Conservation (phyloP, 1,140 invertebrate species). For the Thaumatotibia leucotreta region DNA sequence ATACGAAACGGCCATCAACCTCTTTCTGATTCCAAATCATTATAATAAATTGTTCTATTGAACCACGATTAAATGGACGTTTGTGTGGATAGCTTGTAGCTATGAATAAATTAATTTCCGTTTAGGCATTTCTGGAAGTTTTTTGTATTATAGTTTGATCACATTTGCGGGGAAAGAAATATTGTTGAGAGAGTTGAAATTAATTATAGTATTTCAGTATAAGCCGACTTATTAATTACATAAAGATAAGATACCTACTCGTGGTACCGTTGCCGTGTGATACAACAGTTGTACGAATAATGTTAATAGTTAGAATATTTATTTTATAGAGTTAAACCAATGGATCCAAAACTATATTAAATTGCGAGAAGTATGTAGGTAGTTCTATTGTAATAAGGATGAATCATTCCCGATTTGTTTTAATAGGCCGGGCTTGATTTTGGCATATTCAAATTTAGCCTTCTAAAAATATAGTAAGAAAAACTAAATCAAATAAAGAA, state of each 20-base stretch:
- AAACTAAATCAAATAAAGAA: too few species aligned
- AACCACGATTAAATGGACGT: conserved; percentile 44
- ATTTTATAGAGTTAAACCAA: too few species aligned
- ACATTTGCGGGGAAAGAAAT: neutral
- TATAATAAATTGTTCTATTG: conserved; percentile 57
- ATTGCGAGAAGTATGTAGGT: too few species aligned
- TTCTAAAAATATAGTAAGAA: too few species aligned
- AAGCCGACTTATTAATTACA: neutral
- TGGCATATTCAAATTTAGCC: too few species aligned
- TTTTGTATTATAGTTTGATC: neutral
- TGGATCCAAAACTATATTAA: too few species aligned
- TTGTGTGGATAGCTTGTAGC: conserved; percentile 20
- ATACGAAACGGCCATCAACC: neutral
- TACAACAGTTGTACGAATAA: too few species aligned
- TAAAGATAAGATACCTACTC: neutral
- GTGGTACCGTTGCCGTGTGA: neutral
- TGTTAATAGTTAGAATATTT: too few species aligned
- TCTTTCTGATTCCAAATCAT: conserved; percentile 26
- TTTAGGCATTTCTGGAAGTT: neutral
- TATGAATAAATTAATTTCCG: conserved; percentile 36
- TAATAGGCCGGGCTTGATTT: too few species aligned
- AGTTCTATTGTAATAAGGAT: too few species aligned
- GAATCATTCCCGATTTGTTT: too few species aligned
- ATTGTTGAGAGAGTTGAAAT: neutral
- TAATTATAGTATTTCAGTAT: neutral